Conservation (phyloP, 2,888 invertebrate species). For the Galerucella calmariensis region DNA sequence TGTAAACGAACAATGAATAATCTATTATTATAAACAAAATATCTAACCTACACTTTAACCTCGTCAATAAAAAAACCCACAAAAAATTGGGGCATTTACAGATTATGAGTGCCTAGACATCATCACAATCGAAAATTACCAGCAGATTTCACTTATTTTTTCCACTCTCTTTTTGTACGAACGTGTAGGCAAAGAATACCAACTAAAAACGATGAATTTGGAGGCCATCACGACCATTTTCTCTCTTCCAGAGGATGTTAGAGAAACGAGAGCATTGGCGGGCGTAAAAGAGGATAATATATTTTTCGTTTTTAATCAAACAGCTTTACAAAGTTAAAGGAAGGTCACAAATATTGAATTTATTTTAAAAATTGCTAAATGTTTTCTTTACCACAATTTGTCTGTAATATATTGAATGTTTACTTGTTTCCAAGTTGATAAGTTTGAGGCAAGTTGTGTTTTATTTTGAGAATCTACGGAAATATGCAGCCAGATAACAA, state of each 20-base stretch:
- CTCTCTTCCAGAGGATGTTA: conserved; percentile 22
- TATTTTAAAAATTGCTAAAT: too few species aligned
- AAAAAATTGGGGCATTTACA: conserved; percentile 1
- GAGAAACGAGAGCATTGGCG: conserved; percentile 9
- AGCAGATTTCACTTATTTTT: conserved; percentile 16
- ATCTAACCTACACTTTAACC: conserved; percentile 9
- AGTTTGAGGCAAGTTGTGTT: too few species aligned
- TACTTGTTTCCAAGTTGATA: too few species aligned
- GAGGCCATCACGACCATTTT: conserved; percentile 19
- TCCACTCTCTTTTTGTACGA: conserved; percentile 1
- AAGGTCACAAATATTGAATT: too few species aligned
- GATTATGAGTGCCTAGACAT: not conserved
- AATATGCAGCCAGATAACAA: too few species aligned
- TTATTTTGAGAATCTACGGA: too few species aligned
- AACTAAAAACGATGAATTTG: conserved; percentile 23
- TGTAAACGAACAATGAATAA: too few species aligned
- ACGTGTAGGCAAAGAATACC: conserved; percentile 24
- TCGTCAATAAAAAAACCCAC: not conserved
- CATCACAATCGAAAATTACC: not conserved
- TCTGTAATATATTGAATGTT: too few species aligned
- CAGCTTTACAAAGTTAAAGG: too few species aligned
- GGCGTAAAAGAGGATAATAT: not conserved
- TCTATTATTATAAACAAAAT: too few species aligned
- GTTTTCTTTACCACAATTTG: too few species aligned
- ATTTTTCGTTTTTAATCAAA: too few species aligned